Conservation (phyloP, 2,797 vertebrate species). For the Manis pentadactyla region DNA sequence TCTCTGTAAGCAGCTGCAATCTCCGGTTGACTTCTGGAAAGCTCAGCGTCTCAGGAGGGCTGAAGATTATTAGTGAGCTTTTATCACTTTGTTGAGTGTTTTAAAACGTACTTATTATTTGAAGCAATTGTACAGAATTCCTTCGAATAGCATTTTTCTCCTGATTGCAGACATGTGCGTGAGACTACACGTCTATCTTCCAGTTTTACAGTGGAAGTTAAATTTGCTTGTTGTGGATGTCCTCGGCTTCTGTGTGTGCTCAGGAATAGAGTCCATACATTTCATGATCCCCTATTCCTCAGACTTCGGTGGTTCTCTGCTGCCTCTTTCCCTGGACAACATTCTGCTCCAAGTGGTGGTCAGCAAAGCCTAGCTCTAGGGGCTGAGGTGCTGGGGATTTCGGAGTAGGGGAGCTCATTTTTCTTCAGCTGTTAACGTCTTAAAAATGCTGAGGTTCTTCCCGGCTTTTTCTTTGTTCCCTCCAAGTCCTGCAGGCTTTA, state of each 20-base stretch:
- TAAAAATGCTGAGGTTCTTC: background rate
- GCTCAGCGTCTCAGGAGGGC: background rate
- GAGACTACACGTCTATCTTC: background rate
- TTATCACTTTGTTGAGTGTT: background rate
- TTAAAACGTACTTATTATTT: background rate
- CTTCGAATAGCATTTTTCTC: background rate
- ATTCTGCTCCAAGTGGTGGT: background rate
- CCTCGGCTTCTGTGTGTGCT: background rate
- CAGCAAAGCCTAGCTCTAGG: background rate
- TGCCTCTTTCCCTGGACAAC: background rate
- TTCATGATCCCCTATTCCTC: background rate
- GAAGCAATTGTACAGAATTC: background rate
- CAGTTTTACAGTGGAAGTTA: background rate
- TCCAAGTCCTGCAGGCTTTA: background rate
- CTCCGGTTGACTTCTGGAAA: background rate
- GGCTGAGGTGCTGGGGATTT: too few species aligned
- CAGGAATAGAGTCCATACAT: background rate
- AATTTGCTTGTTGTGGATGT: background rate
- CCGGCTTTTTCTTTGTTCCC: background rate
- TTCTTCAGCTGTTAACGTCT: background rate
- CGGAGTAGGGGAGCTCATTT: background rate
- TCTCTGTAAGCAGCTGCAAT: background rate
- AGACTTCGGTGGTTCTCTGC: background rate
- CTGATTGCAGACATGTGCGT: background rate
- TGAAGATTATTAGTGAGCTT: background rate